These are phyloP conservation scores for Microctonus aethiopoides DNA, from an alignment of 2,888 invertebrate species.

Conservation along the genomic window DNA sequence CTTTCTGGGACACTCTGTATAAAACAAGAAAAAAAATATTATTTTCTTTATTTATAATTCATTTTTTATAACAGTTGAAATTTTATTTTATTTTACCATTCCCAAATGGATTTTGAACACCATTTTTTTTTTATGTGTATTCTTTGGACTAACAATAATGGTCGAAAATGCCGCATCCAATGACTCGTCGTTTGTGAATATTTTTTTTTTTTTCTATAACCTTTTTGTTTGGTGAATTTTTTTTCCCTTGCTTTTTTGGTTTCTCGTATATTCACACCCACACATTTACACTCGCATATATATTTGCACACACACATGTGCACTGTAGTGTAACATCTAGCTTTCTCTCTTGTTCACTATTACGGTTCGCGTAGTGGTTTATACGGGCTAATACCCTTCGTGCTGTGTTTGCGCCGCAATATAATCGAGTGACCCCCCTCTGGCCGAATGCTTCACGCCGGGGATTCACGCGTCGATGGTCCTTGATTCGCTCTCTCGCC, in stretches of 20 bases:
- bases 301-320: not conserved
- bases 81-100: too few species aligned
- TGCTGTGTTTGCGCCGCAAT: constrained; percentile 21
- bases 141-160: not conserved
- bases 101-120: too few species aligned
- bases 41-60: too few species aligned
- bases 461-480: constrained; percentile 23
- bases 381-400: constrained; percentile 22
- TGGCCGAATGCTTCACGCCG: constrained; percentile 16
- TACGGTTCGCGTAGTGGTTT: not conserved
- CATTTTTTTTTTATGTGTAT: not conserved
- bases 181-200: not conserved
- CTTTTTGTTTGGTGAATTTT: not conserved
- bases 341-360: not conserved
- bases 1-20: too few species aligned
- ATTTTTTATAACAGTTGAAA: too few species aligned
- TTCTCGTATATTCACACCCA: not conserved
- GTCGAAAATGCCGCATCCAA: not conserved
- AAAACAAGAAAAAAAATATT: too few species aligned
- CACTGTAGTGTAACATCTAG: not conserved
- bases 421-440: constrained; percentile 19
- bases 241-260: not conserved
- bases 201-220: not conserved
- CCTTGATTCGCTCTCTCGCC: constrained; percentile 16
- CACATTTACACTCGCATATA: not conserved